Conservation (phyloP, 2,888 invertebrate genomes). For the Anagyrus pseudococci region DNA sequence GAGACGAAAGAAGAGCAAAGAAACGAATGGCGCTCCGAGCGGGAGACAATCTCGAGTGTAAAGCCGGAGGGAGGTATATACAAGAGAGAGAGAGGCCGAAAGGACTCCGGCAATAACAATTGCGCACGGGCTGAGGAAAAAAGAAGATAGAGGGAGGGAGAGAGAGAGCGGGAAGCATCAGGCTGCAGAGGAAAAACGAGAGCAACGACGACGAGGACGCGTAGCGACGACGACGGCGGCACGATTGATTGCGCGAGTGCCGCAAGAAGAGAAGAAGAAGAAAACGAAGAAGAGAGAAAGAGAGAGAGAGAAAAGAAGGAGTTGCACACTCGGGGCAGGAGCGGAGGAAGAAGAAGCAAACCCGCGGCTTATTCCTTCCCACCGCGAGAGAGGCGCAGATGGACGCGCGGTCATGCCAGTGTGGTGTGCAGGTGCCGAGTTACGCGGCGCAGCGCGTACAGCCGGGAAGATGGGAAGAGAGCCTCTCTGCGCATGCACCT, state of each 20-base stretch:
- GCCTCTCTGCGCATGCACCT: neutral
- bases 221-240: slow-evolving; percentile 47
- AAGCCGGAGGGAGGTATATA: too few species aligned
- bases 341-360: neutral
- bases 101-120: slow-evolving; percentile 28
- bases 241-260: slow-evolving; percentile 53
- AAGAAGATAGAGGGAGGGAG: slow-evolving; percentile 1
- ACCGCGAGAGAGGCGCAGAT: too few species aligned
- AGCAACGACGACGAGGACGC: slow-evolving; percentile 12
- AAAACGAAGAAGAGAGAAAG: slow-evolving; percentile 42
- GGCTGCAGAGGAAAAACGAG: slow-evolving; percentile 14
- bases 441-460: slow-evolving; percentile 14
- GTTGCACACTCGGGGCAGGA: neutral
- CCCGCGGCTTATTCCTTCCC: neutral
- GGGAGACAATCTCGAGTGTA: too few species aligned
- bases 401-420: too few species aligned
- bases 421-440: too few species aligned
- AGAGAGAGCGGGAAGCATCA: slow-evolving; percentile 11
- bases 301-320: neutral
- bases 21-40: too few species aligned
- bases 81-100: slow-evolving; percentile 31
- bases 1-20: too few species aligned
- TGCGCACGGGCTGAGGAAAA: slow-evolving; percentile 15
- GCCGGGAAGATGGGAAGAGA: slow-evolving; percentile 23
- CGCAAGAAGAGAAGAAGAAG: slow-evolving; percentile 50